phyloP scores from a whole-genome alignment of 1,140 invertebrate species.

The Stegodyphus mimosarum region DNA sequence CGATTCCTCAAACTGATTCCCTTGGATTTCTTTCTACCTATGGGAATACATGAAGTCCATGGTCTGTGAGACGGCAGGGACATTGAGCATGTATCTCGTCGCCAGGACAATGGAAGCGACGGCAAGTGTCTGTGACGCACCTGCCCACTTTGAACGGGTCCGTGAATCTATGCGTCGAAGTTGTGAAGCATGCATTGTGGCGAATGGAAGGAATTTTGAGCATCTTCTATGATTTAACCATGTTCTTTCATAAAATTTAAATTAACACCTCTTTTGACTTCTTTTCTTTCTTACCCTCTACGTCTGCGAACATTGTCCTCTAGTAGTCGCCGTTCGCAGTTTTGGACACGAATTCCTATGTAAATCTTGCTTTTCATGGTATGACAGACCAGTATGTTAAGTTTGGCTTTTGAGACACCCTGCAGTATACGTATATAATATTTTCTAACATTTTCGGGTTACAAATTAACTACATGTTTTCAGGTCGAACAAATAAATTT shows the following conservation, averaged over 20 bases:
- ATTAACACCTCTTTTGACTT: neutral
- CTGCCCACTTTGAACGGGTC: neutral
- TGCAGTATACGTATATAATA: no score
- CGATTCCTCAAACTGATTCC: conserved; percentile 58
- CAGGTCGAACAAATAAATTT: no score
- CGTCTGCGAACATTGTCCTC: no score
- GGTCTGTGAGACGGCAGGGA: conserved; percentile 9
- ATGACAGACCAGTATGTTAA: no score
- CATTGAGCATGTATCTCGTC: conserved; percentile 16
- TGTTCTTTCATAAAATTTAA: neutral
- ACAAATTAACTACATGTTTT: no score
- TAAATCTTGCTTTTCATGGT: no score
- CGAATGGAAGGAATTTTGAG: neutral
- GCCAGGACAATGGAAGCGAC: neutral
- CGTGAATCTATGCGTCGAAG: neutral
- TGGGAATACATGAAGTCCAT: conserved; percentile 56
- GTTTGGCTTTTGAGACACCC: no score
- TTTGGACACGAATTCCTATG: no score
- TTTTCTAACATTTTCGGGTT: no score
- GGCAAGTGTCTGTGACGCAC: neutral
- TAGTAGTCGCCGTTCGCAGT: no score
- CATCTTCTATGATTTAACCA: neutral
- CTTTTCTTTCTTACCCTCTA: neutral
- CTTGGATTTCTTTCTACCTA: conserved; percentile 60
- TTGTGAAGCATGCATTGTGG: neutral